These are phyloP conservation scores for Atrichornis clamosus DNA, from an alignment of 2,113 vertebrate species.

Conservation along the genomic window DNA sequence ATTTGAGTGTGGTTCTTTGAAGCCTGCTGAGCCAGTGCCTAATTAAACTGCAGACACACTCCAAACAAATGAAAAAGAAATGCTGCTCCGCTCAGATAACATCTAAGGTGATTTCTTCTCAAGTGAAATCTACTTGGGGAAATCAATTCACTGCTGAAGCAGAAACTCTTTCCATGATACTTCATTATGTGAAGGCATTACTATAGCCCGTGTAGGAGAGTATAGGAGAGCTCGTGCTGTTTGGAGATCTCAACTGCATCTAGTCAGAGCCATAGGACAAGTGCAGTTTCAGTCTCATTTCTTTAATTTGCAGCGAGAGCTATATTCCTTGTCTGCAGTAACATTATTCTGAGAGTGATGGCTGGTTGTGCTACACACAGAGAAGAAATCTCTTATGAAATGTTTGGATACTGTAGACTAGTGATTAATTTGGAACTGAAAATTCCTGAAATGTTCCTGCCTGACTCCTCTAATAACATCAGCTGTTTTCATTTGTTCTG, in stretches of 20 bases:
- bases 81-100: conserved; percentile 13
- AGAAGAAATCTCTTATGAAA: not conserved
- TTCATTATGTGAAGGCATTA: not conserved
- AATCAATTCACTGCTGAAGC: conserved; percentile 19
- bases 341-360: not conserved
- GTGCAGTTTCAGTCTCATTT: not conserved
- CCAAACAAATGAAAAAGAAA: not conserved
- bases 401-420: not conserved
- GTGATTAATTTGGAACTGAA: conserved; percentile 16
- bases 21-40: not conserved
- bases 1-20: not conserved
- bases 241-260: not conserved
- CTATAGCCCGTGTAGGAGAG: not conserved
- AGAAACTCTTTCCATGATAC: not conserved
- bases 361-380: not conserved
- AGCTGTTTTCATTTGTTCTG: not conserved
- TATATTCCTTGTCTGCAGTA: not conserved
- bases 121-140: conserved; percentile 4
- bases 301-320: not conserved
- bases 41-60: not conserved
- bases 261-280: not conserved
- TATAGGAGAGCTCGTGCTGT: not conserved
- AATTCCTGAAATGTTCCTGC: not conserved
- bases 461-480: not conserved
- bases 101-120: conserved; percentile 20